These are phyloP conservation scores for Neria commutata DNA, from an alignment of 2,888 invertebrate genomes.

Conservation along the genomic window DNA sequence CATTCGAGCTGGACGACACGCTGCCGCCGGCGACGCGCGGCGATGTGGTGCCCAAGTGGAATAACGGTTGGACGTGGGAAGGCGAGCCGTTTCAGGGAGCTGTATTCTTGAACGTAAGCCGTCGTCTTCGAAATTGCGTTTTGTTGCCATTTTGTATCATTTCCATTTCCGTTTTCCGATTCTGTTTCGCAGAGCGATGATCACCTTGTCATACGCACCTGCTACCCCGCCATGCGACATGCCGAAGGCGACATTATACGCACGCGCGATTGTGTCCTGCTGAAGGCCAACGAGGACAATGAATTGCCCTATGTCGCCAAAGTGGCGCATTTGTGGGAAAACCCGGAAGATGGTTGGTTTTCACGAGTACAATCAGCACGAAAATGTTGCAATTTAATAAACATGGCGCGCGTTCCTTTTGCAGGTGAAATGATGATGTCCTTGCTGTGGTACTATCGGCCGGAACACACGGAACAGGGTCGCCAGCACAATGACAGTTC, in stretches of 20 bases:
- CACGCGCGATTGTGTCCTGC: constrained; percentile 88
- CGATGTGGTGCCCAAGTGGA: constrained; percentile 73
- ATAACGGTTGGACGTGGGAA: constrained; percentile 92
- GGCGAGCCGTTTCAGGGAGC: constrained; percentile 82
- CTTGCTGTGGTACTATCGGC: constrained; percentile 95
- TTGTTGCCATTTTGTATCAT: neutral
- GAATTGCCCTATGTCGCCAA: constrained; percentile 95
- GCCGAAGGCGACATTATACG: constrained; percentile 84
- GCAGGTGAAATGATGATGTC: constrained; percentile 98
- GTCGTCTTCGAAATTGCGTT: neutral
- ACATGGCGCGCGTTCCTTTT: constrained; percentile 34
- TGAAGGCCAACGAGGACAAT: constrained; percentile 82
- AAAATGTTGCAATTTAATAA: neutral
- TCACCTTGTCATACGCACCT: constrained; percentile 75
- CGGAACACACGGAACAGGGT: constrained; percentile 94
- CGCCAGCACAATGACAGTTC: constrained; percentile 78
- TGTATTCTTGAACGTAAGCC: constrained; percentile 82
- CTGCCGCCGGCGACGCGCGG: constrained; percentile 61
- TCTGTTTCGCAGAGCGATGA: constrained; percentile 71
- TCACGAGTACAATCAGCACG: neutral
- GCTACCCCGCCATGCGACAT: constrained; percentile 91
- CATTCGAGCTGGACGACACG: constrained; percentile 61
- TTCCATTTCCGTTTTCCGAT: neutral
- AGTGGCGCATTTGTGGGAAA: constrained; percentile 93
- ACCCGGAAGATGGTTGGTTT: constrained; percentile 82